Percentiles rank a stretch among this genome's conserved stretches.
These are phyloP conservation scores for Dicycla oo DNA, from an alignment of 2,888 invertebrate genomes.

Conservation along the genomic window DNA sequence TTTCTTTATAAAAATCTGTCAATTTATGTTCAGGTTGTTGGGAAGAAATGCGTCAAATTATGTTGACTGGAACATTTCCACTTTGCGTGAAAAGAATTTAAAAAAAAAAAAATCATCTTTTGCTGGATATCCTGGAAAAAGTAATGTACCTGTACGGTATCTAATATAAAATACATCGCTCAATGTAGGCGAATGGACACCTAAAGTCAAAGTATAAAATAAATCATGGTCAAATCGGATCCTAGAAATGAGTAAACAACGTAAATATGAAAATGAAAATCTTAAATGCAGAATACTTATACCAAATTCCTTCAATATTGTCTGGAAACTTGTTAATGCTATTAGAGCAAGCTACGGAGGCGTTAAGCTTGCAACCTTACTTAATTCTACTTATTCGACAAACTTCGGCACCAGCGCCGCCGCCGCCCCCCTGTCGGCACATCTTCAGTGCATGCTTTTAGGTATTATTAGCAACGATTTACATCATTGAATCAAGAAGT, in stretches of 20 bases:
- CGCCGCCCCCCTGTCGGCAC: constrained; percentile 42
- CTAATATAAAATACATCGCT: neutral
- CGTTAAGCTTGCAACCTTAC: constrained; percentile 88
- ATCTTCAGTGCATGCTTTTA: constrained; percentile 54
- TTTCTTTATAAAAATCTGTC: neutral
- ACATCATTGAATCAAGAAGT: constrained; percentile 4
- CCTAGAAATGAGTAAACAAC: neutral
- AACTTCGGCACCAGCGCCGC: constrained; percentile 73
- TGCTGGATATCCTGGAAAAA: no score
- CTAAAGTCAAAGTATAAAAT: neutral
- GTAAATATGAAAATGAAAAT: neutral
- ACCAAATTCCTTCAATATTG: constrained; percentile 83
- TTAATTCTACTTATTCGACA: constrained; percentile 87
- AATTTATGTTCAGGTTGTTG: neutral
- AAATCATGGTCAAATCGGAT: neutral
- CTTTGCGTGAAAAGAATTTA: no score
- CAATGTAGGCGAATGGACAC: neutral
- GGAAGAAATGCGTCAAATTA: neutral
- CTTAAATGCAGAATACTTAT: constrained; percentile 25
- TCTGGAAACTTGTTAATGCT: constrained; percentile 90
- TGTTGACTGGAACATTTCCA: neutral
- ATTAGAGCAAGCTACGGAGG: constrained; percentile 85
- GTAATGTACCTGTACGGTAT: no score
- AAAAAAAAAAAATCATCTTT: no score
- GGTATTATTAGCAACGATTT: constrained; percentile 27